Evolutionary conservation across 2,797 vertebrate genomes (phyloP), one percentile per base, ranked within the genome.

Genomic region (Leptoclinus maculatus): DNA sequence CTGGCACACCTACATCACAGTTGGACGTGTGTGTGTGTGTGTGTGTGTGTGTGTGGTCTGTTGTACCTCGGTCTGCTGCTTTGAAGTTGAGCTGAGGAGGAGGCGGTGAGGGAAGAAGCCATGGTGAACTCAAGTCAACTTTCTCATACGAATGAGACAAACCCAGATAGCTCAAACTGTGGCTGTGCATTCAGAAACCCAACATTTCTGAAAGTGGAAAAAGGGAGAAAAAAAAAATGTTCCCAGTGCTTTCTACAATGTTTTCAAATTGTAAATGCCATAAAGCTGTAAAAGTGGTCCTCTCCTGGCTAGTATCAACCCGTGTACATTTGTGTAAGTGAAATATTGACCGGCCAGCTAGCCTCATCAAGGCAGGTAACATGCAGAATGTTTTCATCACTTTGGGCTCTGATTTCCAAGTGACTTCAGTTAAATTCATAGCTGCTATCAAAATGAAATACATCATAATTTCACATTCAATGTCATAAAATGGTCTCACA

Each of bases 1-100:
- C 10, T 21, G 14, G 36, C 8, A 53, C 66, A 45, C 59, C 60
- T 43, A 25, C 60, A 76, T 59, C 64, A 19, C 45, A 67, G 57
- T 32, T 60, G 41, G 59, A 41, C 1, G 41, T 25, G 41, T 51
- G n/a, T 36, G 57, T 53, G 58, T 57, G 32, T 25, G 41, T 49
- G 56, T 54, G 39, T 23, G 39, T 51, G n/a, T 36, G 57, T 53
- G 58, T 56, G 32, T 38, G n/a, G 14, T 64, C 25, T 4, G 0
- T 13, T 36, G 57, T 41, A 69, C 38, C 54, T 10, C 47, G 27
- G 27, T 57, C 29, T 41, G 14, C 29, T 47, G 49, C 60, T 66
- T 72, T 66, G n/a, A n/a, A 59, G 45, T 43, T 49, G 19, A 9
- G 47, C 21, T 9, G 45, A 19, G 45, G 45, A 8, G 19, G 47